Evolutionary conservation across 2,797 vertebrate species (phyloP).

Genomic region (Aphelocoma californica): DNA sequence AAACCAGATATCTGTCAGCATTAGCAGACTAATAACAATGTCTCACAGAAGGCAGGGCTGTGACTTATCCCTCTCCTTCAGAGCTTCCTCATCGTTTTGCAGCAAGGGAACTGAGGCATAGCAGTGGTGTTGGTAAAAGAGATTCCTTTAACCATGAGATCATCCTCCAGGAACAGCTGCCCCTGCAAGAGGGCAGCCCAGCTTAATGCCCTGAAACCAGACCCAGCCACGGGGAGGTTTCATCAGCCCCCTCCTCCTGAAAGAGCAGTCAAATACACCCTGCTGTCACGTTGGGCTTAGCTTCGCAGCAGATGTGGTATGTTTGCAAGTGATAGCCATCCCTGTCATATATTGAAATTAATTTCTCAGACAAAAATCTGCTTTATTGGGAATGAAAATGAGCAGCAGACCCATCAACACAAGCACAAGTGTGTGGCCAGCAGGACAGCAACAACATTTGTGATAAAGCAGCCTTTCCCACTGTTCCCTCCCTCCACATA

Average conservation of each 20-base stretch:
- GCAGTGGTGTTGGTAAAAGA: background rate
- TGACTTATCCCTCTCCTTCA: background rate
- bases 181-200: background rate
- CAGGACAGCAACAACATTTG: background rate
- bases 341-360: slow-evolving; percentile 18
- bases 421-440: background rate
- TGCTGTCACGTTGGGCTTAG: background rate
- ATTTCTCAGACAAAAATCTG: slow-evolving; percentile 33
- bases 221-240: background rate
- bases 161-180: background rate
- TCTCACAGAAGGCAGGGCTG: background rate
- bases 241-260: background rate
- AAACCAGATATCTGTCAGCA: background rate
- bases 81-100: background rate
- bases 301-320: background rate
- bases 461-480: background rate
- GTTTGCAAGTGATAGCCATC: background rate
- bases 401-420: background rate
- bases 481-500: background rate
- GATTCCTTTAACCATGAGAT: background rate
- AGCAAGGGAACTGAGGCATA: background rate
- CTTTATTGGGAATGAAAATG: slow-evolving; percentile 2
- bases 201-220: background rate
- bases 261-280: background rate
- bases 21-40: background rate